Evolutionary conservation across 2,888 invertebrate species (phyloP).

Genomic region (Sinohyriopsis cumingii): DNA sequence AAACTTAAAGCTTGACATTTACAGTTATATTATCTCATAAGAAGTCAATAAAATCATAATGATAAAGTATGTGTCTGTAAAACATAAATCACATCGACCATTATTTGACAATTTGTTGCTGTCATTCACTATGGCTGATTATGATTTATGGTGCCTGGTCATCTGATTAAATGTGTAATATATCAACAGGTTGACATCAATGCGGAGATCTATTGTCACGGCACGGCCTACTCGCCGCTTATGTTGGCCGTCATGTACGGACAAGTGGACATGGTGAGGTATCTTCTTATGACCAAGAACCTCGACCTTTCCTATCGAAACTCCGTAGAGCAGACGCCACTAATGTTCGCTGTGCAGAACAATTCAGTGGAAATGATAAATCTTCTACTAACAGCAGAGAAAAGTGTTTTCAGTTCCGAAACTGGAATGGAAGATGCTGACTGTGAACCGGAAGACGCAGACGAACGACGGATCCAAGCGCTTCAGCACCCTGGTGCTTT

Average conservation of each 20-base stretch:
- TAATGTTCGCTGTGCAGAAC: conserved; percentile 36
- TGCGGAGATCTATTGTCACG: conserved; percentile 26
- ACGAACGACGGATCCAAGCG: too few relatives aligned
- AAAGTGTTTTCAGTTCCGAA: conserved; percentile 4
- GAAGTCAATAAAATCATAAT: too few relatives aligned
- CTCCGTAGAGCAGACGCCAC: conserved; percentile 29
- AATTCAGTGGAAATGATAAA: conserved; percentile 29
- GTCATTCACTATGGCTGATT: too few relatives aligned
- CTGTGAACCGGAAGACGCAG: too few relatives aligned
- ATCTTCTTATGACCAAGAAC: conserved; percentile 26
- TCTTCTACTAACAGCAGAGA: conserved; percentile 28
- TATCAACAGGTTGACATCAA: conserved; percentile 26
- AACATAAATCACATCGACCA: too few relatives aligned
- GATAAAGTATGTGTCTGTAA: too few relatives aligned
- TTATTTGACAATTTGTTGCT: too few relatives aligned
- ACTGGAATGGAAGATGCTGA: too few relatives aligned
- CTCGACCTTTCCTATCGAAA: conserved; percentile 29
- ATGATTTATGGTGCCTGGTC: too few relatives aligned
- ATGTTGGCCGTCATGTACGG: conserved; percentile 33
- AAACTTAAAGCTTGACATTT: too few relatives aligned
- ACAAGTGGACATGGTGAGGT: conserved; percentile 31
- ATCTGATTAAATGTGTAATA: too few relatives aligned
- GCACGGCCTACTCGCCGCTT: conserved; percentile 30
- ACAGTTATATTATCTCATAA: too few relatives aligned
- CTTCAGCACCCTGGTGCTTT: conserved; percentile 34